phyloP scores from a whole-genome alignment of 2,113 vertebrate genomes.

The human region DNA sequence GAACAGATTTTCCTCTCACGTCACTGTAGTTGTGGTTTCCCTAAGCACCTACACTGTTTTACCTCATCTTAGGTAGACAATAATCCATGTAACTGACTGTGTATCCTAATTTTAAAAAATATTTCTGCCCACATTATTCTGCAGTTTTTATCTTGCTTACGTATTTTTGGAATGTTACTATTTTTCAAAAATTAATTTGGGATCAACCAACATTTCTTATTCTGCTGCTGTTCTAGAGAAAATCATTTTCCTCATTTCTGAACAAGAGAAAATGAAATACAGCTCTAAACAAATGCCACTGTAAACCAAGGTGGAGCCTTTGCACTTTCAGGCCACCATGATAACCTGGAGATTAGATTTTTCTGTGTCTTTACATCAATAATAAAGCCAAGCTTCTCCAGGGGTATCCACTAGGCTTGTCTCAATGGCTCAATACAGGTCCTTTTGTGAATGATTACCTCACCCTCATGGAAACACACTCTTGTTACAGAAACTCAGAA shows the following conservation, averaged over 20 bases:
- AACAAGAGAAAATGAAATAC: conserved; percentile 7
- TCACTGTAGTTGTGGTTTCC: background rate
- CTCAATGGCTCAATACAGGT: background rate
- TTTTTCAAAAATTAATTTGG: conserved; percentile 2
- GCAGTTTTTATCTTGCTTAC: background rate
- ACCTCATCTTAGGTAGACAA: background rate
- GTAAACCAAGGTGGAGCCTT: background rate
- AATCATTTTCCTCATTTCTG: background rate
- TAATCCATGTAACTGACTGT: background rate
- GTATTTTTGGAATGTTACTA: background rate
- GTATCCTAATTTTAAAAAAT: background rate
- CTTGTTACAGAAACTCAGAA: background rate
- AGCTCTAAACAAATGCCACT: background rate
- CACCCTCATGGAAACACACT: background rate
- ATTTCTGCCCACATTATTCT: background rate
- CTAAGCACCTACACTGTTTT: background rate
- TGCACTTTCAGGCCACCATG: background rate
- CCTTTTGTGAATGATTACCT: background rate
- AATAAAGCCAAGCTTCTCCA: background rate
- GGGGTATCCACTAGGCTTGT: background rate
- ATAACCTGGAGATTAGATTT: background rate
- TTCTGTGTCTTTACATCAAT: background rate
- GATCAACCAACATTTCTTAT: background rate
- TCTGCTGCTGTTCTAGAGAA: background rate
- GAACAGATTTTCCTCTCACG: background rate